A percentile compares a stretch with the other conserved stretches of the same genome.
These are phyloP conservation scores for Melangyna quadrimaculata DNA, from an alignment of 2,888 invertebrate genomes.

Conservation along the genomic window DNA sequence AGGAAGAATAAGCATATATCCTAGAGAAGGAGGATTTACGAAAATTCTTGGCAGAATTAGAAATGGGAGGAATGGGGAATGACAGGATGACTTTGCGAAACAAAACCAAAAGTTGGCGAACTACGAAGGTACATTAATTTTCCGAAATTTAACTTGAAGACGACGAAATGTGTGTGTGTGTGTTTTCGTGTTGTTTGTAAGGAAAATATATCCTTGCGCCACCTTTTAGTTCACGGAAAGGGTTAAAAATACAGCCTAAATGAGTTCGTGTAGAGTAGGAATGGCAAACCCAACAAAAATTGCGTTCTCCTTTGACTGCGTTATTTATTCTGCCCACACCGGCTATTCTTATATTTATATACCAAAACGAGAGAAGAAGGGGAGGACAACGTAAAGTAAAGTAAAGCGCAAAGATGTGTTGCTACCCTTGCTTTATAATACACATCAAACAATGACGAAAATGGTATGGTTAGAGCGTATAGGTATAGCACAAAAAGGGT, in stretches of 20 bases:
- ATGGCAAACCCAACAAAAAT: not conserved
- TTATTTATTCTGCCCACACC: conserved; percentile 43
- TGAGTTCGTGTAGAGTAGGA: not conserved
- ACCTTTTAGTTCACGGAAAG: not conserved
- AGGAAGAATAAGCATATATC: not conserved
- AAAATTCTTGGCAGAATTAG: conserved; percentile 50
- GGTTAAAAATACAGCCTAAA: not conserved
- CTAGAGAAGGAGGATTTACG: conserved; percentile 26
- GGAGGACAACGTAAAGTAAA: conserved; percentile 20
- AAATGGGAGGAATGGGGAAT: not conserved
- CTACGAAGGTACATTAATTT: conserved; percentile 45
- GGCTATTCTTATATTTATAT: conserved; percentile 21
- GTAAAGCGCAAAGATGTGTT: conserved; percentile 48
- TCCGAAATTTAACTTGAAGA: conserved; percentile 17
- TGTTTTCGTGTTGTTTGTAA: too few species aligned
- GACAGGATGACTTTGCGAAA: conserved; percentile 47
- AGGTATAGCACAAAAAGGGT: conserved; percentile 25
- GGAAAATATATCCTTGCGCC: not conserved
- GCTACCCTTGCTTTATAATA: not conserved
- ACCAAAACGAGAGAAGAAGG: not conserved
- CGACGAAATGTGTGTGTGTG: not conserved
- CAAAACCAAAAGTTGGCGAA: not conserved
- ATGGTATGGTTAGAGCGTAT: conserved; percentile 11
- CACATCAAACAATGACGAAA: conserved; percentile 54
- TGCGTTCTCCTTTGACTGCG: not conserved